Percentiles rank a stretch among this genome's conserved stretches.
Evolutionary conservation across 2,113 vertebrate genomes (phyloP).

Genomic region (Pelvicachromis taeniatus): DNA sequence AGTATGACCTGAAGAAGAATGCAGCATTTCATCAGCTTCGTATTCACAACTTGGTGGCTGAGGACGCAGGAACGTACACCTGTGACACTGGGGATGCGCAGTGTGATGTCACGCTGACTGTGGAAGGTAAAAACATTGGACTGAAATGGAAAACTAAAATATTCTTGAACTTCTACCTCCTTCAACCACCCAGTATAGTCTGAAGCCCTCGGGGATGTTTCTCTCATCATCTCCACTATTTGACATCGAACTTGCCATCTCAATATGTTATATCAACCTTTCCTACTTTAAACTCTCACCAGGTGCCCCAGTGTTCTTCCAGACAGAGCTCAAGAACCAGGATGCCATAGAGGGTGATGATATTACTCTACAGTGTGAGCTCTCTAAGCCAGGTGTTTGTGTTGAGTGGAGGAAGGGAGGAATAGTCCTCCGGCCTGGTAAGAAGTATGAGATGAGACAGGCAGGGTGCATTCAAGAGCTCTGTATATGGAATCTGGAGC

Average conservation of each 20-base stretch:
- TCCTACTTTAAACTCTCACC: conserved; percentile 29
- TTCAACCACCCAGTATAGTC: not conserved
- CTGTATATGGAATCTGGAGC: conserved; percentile 73
- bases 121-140: conserved; percentile 75
- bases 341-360: conserved; percentile 78
- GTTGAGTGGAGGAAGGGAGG: conserved; percentile 88
- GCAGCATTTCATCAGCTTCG: conserved; percentile 59
- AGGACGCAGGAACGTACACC: conserved; percentile 76
- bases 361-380: conserved; percentile 75
- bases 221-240: not conserved
- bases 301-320: conserved; percentile 79
- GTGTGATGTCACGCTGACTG: conserved; percentile 72
- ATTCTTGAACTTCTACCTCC: conserved; percentile 9
- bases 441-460: conserved; percentile 80
- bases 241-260: not conserved
- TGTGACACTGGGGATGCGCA: conserved; percentile 77
- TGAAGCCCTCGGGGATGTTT: not conserved
- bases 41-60: conserved; percentile 67
- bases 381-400: conserved; percentile 68
- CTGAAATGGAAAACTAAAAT: not conserved
- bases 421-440: conserved; percentile 74
- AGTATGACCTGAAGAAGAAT: conserved; percentile 62
- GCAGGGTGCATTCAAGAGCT: conserved; percentile 75
- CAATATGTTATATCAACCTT: not conserved
- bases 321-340: conserved; percentile 77